Conservation (phyloP, 2,113 vertebrate genomes). For the Passer montanus region DNA sequence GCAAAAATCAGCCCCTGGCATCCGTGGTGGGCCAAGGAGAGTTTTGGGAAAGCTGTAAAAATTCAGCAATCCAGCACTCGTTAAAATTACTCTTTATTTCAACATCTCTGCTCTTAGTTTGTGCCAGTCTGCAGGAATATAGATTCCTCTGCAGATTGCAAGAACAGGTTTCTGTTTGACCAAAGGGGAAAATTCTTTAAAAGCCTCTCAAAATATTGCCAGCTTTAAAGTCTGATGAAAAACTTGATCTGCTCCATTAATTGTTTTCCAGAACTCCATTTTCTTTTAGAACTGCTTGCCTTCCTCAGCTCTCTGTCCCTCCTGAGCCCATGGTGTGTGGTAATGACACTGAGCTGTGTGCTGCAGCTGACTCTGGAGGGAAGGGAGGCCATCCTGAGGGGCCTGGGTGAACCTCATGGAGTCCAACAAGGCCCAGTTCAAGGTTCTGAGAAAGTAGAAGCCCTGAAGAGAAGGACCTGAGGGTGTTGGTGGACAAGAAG, state of each 20-base stretch:
- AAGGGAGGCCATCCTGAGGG: not conserved
- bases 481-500: not conserved
- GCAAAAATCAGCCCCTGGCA: not conserved
- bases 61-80: not conserved
- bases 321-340: not conserved
- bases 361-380: accelerated
- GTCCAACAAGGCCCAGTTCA: too few relatives aligned
- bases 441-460: not conserved
- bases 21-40: not conserved
- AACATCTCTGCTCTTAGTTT: not conserved
- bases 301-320: not conserved
- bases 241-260: not conserved
- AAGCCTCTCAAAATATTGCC: not conserved
- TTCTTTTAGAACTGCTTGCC: not conserved
- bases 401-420: too few relatives aligned
- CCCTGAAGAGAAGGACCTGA: not conserved
- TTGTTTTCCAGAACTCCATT: not conserved
- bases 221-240: not conserved
- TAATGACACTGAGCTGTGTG: accelerated
- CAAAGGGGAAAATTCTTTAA: not conserved
- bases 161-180: conserved; percentile 22
- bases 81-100: not conserved
- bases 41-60: not conserved
- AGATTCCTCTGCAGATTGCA: conserved; percentile 22
- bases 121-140: not conserved